A percentile compares a stretch with the other conserved stretches of the same genome.
Conservation (phyloP, 2,888 invertebrate species). For the Lymantria monacha region DNA sequence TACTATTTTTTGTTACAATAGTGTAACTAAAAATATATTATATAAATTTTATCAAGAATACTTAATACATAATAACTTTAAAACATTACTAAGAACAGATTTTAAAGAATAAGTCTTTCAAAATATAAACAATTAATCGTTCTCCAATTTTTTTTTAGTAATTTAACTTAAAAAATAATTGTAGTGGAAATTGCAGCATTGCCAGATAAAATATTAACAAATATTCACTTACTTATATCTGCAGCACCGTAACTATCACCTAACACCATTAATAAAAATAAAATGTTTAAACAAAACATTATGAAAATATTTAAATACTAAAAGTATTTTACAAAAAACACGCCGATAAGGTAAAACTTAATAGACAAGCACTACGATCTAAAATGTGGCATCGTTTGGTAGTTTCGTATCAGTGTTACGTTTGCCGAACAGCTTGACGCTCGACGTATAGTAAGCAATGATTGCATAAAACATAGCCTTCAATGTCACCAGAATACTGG, state of each 20-base stretch:
- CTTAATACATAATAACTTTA: too few relatives aligned
- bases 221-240: conserved; percentile 55
- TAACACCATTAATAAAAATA: conserved; percentile 38
- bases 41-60: too few relatives aligned
- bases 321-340: background rate
- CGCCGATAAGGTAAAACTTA: background rate
- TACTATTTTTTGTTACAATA: too few relatives aligned
- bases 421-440: conserved; percentile 10
- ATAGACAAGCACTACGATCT: conserved; percentile 29
- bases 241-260: conserved; percentile 43
- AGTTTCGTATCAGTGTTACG: conserved; percentile 17
- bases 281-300: conserved; percentile 20
- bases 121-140: too few relatives aligned
- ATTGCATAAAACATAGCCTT: conserved; percentile 56
- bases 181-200: too few relatives aligned
- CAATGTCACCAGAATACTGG: conserved; percentile 53
- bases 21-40: too few relatives aligned
- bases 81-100: too few relatives aligned
- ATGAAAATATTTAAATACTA: conserved; percentile 1
- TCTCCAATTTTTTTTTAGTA: too few relatives aligned
- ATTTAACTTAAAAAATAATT: too few relatives aligned
- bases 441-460: conserved; percentile 11
- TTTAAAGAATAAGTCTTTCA: too few relatives aligned
- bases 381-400: conserved; percentile 36
- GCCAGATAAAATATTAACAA: background rate